Evolutionary conservation across 1,140 invertebrate species (phyloP).

Genomic region (Dendrolimus punctatus): DNA sequence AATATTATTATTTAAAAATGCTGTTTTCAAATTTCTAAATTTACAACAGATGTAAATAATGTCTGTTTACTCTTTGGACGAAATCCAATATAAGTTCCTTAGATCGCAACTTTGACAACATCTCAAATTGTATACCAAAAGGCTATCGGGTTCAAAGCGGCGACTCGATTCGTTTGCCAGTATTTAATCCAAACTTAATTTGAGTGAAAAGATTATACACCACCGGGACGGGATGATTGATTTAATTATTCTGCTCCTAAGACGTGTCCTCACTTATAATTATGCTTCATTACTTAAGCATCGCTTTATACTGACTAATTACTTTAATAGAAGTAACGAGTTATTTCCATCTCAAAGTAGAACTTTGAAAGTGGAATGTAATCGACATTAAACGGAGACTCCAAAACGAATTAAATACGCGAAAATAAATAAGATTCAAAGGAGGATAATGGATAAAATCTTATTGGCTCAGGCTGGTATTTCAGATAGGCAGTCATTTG

Average conservation of each 20-base stretch:
- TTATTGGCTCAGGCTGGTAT: too few relatives aligned
- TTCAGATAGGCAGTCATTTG: too few relatives aligned
- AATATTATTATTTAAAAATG: not conserved
- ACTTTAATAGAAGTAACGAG: conserved; percentile 68
- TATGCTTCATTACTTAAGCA: conserved; percentile 68
- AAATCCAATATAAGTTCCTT: conserved; percentile 25
- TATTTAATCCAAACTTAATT: conserved; percentile 62
- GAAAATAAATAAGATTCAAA: conserved; percentile 21
- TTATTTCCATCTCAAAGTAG: conserved; percentile 64
- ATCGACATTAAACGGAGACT: conserved; percentile 54
- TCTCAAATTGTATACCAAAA: conserved; percentile 27
- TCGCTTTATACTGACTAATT: conserved; percentile 67
- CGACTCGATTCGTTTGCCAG: conserved; percentile 27
- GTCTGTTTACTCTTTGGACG: conserved; percentile 10
- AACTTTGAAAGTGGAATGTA: conserved; percentile 49
- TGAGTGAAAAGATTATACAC: conserved; percentile 64
- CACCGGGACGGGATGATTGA: conserved; percentile 62
- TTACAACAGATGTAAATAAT: not conserved
- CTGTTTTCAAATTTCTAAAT: conserved; percentile 1
- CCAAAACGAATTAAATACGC: conserved; percentile 45
- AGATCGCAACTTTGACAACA: conserved; percentile 21
- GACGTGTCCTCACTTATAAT: conserved; percentile 69
- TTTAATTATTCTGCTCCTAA: conserved; percentile 66
- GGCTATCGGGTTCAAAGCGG: conserved; percentile 28
- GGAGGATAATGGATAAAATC: too few relatives aligned